These are phyloP conservation scores for Heliconius ismenius DNA, from an alignment of 2,888 invertebrate species.

Conservation along the genomic window DNA sequence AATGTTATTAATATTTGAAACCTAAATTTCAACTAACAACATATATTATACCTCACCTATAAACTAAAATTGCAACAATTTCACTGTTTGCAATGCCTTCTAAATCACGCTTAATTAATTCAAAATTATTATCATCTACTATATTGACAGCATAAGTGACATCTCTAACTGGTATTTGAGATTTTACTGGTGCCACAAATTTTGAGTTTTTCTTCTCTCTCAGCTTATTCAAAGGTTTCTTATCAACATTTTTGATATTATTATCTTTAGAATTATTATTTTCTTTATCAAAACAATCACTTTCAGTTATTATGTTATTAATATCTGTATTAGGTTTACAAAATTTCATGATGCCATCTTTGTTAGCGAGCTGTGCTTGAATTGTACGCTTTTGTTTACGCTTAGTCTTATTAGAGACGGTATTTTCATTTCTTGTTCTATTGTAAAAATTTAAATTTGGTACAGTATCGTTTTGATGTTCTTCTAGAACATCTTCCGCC, in stretches of 20 bases:
- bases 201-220: conserved; percentile 56
- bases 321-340: conserved; percentile 53
- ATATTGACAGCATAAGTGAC: conserved; percentile 51
- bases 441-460: conserved; percentile 28
- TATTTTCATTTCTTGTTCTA: not conserved
- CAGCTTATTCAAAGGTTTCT: conserved; percentile 19
- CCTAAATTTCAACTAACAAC: no score
- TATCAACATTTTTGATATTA: not conserved
- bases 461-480: not conserved
- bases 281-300: not conserved
- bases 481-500: not conserved
- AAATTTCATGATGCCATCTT: conserved; percentile 71
- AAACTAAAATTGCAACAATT: conserved; percentile 53
- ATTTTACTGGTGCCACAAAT: conserved; percentile 64
- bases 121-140: conserved; percentile 50
- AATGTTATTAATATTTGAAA: no score
- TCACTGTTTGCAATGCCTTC: conserved; percentile 44
- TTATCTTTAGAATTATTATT: conserved; percentile 21
- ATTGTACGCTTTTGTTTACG: conserved; percentile 43
- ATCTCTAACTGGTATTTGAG: conserved; percentile 61
- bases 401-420: not conserved
- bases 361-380: conserved; percentile 67
- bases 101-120: conserved; percentile 37
- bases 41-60: conserved; percentile 50
- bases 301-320: not conserved